Conservation (phyloP, 2,888 invertebrate genomes). For the Dysmachus trigonus region DNA sequence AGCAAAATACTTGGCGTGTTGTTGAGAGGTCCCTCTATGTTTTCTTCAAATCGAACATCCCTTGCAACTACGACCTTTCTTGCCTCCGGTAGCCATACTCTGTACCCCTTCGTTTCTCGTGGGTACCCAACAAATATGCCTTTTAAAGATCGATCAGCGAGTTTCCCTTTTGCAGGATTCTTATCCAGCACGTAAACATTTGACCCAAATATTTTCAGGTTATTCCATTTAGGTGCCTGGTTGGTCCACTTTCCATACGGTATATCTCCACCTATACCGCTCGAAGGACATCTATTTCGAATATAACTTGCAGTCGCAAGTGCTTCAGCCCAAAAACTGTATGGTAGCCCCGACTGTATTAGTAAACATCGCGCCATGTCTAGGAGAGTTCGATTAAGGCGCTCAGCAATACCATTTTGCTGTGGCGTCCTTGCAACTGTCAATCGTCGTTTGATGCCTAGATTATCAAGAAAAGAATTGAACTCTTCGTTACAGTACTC, state of each 20-base stretch:
- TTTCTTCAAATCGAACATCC: not conserved
- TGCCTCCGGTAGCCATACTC: not conserved
- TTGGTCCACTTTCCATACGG: constrained; percentile 48
- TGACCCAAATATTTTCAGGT: not conserved
- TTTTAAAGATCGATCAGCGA: not conserved
- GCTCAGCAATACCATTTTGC: constrained; percentile 40
- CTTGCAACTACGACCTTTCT: not conserved
- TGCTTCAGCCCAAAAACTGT: constrained; percentile 50
- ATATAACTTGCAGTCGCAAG: constrained; percentile 43
- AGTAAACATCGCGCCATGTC: constrained; percentile 53
- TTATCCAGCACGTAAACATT: not conserved
- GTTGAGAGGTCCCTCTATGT: no score
- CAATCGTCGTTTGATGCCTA: not conserved
- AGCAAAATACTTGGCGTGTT: not conserved
- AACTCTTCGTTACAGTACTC: constrained; percentile 1
- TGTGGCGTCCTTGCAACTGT: constrained; percentile 18
- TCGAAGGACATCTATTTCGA: constrained; percentile 22
- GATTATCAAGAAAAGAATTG: not conserved
- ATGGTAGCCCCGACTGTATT: constrained; percentile 51
- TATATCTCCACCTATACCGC: constrained; percentile 30
- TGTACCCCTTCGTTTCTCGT: not conserved
- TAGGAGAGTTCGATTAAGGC: constrained; percentile 35
- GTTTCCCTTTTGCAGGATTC: constrained; percentile 4
- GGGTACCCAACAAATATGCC: not conserved
- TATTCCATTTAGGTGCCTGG: not conserved